Conservation (phyloP, 2,888 invertebrate species). For the Drosophila tripunctata region DNA sequence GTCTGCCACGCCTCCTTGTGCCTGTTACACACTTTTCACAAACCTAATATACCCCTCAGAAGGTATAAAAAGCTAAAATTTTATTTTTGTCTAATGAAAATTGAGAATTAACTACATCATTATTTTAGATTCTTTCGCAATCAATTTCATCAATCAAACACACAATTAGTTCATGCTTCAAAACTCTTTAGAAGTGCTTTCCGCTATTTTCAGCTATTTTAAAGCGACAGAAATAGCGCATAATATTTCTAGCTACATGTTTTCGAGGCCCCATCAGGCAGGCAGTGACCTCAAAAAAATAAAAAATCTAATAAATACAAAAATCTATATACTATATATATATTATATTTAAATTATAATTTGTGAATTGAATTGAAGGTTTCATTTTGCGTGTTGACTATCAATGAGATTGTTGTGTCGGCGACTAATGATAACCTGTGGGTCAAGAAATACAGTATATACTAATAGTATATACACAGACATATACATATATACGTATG, state of each 20-base stretch:
- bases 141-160: too few species aligned
- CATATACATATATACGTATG: neutral
- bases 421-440: conserved; percentile 36
- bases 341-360: conserved; percentile 3
- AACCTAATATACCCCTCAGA: too few species aligned
- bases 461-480: neutral
- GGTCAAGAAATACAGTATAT: conserved; percentile 19
- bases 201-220: neutral
- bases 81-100: too few species aligned
- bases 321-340: neutral
- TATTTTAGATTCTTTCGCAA: too few species aligned
- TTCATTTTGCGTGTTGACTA: conserved; percentile 19
- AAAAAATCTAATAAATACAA: neutral
- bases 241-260: neutral
- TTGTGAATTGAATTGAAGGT: conserved; percentile 19
- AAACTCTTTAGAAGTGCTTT: neutral
- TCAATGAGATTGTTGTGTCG: conserved; percentile 29
- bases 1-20: too few species aligned
- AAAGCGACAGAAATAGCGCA: neutral
- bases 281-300: conserved; percentile 8
- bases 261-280: neutral
- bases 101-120: too few species aligned
- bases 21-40: too few species aligned
- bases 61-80: too few species aligned
- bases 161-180: too few species aligned